These are phyloP conservation scores for Drosophila guanche DNA, from an alignment of 1,140 invertebrate species.

Conservation along the genomic window DNA sequence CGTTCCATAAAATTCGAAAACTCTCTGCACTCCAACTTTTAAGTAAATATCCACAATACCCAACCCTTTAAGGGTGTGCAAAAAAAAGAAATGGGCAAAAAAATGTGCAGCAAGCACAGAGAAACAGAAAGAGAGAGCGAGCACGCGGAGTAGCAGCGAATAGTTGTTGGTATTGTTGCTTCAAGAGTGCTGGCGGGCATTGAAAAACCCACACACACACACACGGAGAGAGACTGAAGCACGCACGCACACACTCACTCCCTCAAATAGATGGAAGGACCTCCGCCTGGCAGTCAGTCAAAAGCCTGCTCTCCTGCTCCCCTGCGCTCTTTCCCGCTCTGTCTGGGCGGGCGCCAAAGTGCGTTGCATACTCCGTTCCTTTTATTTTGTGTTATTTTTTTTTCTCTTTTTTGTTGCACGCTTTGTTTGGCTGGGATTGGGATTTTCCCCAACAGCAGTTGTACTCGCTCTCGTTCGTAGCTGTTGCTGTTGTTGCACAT, in stretches of 20 bases:
- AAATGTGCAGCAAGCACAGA: conserved; percentile 61
- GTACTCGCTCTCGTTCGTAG: conserved; percentile 43
- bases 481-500: conserved; percentile 41
- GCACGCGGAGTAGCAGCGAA: conserved; percentile 35
- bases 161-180: conserved; percentile 59
- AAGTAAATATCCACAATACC: neutral
- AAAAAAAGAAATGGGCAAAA: conserved; percentile 23
- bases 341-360: conserved; percentile 60
- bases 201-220: conserved; percentile 54
- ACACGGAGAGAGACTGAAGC: conserved; percentile 1
- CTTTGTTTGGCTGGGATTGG: conserved; percentile 76
- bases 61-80: too few relatives aligned
- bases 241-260: conserved; percentile 5
- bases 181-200: conserved; percentile 70
- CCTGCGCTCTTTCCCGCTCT: neutral
- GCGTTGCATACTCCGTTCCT: conserved; percentile 66
- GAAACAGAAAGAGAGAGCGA: conserved; percentile 44
- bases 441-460: conserved; percentile 63
- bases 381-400: conserved; percentile 33
- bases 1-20: too few relatives aligned
- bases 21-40: neutral
- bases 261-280: conserved; percentile 25
- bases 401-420: conserved; percentile 57
- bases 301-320: conserved; percentile 40
- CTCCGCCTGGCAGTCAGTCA: conserved; percentile 58